Percentiles rank a stretch among this genome's conserved stretches.
Evolutionary conservation across 1,140 invertebrate genomes (phyloP).

Genomic region (Heliothis subflexa): DNA sequence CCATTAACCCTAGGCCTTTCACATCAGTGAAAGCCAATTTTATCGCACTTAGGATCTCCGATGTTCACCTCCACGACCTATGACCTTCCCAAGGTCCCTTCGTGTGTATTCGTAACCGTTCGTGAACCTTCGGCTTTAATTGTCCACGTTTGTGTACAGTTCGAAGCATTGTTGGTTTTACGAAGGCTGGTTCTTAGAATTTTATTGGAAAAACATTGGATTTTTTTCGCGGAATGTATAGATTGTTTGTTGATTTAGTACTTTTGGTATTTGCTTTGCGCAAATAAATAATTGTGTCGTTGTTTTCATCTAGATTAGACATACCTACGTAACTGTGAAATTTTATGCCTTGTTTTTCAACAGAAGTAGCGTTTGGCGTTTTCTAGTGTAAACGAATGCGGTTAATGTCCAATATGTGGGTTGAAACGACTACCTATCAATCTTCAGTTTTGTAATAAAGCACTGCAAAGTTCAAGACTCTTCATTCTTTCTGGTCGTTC

Average conservation of each 20-base stretch:
- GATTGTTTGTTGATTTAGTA: neutral
- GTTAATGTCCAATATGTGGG: too few species aligned
- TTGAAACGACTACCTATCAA: too few species aligned
- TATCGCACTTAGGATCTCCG: constrained; percentile 33
- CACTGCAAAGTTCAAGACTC: too few species aligned
- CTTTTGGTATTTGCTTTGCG: neutral
- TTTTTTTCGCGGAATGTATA: constrained; percentile 20
- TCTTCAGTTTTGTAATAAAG: too few species aligned
- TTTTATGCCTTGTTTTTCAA: too few species aligned
- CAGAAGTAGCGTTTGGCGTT: too few species aligned
- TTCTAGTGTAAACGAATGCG: too few species aligned
- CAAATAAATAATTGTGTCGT: too few species aligned
- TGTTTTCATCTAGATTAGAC: too few species aligned
- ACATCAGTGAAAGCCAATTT: constrained; percentile 26
- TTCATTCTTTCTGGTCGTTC: too few species aligned
- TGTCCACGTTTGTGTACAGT: constrained; percentile 6
- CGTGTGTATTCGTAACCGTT: constrained; percentile 20
- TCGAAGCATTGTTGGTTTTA: constrained; percentile 12
- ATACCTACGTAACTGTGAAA: too few species aligned
- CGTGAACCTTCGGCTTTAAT: constrained; percentile 16
- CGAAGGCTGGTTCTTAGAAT: constrained; percentile 16
- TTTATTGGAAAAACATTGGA: neutral
- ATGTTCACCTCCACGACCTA: constrained; percentile 5
- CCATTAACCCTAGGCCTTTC: constrained; percentile 30
- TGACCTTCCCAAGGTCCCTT: constrained; percentile 8